Base-by-base conservation (phyloP, 2,888 invertebrate genomes). In the Lasioglossum figueresi region DNA sequence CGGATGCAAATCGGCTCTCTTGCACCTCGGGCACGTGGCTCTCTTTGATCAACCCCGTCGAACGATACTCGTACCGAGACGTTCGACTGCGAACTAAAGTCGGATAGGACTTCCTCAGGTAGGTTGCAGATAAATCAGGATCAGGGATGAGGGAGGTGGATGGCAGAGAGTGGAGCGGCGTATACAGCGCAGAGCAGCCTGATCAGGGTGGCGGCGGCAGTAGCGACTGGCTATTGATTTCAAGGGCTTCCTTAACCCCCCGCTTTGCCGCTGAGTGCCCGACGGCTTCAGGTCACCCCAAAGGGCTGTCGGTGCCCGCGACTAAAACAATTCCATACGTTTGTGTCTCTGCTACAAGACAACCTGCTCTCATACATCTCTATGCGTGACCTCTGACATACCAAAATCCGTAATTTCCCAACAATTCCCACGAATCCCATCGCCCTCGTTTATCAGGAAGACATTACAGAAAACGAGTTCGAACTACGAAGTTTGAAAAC, bases 191-290 rank as follows among this genome's bases (percentile, higher is more conserved):
- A 90, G 91, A 89, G 91, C 91, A 93, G 94, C 94, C 92, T 93
- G 91, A 91, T 91, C 87, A 91, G 90, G 89, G 95, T 95, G 92
- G 92, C 91, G 93, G 92, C 91, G 93, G 93, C 93, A 92, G 94
- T 93, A 93, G 94, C 92, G 93, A 92, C 94, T 93, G 93, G 94
- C 94, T 95, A 94, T 94, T 95, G 94, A 94, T 94, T 94, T 94
- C 94, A 94, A 94, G 94, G 94, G 94, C 93, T 94, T 94, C 94
- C 94, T 94, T 94, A 93, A 88, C 89, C 93, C 91, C 89, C 91
- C 92, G 90, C 89, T 89, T 88, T 89, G 88, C 91, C 91, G 90
- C 91, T 83, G 90, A 92, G 91, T 92, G 91, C 92, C 92, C 93
- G 92, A 92, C 92, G 92, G 92, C 90, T 92, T 89, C 94, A 92